phyloP scores from a whole-genome alignment of 2,888 invertebrate genomes.

The Gasteruption jaculator region DNA sequence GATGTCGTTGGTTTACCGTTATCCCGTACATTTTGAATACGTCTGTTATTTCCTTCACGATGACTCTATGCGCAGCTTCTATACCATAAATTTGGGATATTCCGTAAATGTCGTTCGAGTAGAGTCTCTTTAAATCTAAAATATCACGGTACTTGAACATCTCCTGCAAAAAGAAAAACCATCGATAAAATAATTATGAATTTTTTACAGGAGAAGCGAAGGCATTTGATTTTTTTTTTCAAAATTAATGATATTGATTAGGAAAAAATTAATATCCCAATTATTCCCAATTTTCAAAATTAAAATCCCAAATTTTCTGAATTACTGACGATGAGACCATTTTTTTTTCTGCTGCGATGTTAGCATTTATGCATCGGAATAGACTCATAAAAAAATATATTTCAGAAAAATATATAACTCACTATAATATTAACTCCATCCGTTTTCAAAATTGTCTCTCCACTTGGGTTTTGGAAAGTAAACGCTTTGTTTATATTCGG shows the following conservation, averaged over 20 bases:
- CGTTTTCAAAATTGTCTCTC: slow-evolving; percentile 71
- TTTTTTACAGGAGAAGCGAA: not conserved
- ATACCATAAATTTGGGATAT: slow-evolving; percentile 91
- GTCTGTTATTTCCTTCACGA: slow-evolving; percentile 90
- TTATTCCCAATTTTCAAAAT: too few relatives aligned
- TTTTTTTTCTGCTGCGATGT: too few relatives aligned
- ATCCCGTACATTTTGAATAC: slow-evolving; percentile 98
- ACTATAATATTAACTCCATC: slow-evolving; percentile 90
- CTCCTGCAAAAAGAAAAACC: slow-evolving; percentile 56
- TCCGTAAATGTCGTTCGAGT: slow-evolving; percentile 91
- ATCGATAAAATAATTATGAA: not conserved
- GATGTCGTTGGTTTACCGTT: slow-evolving; percentile 88
- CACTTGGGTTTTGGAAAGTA: slow-evolving; percentile 64
- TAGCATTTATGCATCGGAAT: too few relatives aligned
- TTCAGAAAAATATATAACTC: too few relatives aligned
- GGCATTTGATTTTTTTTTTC: not conserved
- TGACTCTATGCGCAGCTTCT: slow-evolving; percentile 88
- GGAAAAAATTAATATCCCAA: too few relatives aligned
- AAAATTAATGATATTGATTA: too few relatives aligned
- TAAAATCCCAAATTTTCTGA: too few relatives aligned
- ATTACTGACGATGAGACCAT: too few relatives aligned
- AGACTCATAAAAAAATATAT: too few relatives aligned
- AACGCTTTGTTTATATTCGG: slow-evolving; percentile 81
- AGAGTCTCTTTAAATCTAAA: slow-evolving; percentile 76
- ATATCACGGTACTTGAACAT: slow-evolving; percentile 79